Conservation (phyloP, 2,113 vertebrate species). For the Tragulus kanchil region DNA sequence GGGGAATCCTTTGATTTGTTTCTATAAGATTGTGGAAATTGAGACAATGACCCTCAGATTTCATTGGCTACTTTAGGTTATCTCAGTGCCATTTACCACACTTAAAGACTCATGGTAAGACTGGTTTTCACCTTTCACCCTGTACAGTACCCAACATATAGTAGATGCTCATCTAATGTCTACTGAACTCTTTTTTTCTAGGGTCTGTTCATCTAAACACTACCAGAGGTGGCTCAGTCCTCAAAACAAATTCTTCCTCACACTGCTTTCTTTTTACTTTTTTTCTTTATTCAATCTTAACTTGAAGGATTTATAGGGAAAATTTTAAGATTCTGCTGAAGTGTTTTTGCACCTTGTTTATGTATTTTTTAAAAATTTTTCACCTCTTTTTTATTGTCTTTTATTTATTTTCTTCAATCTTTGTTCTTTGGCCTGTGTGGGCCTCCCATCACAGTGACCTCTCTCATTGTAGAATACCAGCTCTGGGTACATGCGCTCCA, state of each 20-base stretch:
- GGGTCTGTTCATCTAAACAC: background rate
- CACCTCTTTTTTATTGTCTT: no score
- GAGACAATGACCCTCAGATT: background rate
- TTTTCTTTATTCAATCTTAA: background rate
- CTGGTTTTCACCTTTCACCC: background rate
- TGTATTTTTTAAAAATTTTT: background rate
- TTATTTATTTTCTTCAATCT: no score
- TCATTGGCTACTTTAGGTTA: background rate
- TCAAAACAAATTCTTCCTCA: background rate
- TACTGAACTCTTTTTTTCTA: background rate
- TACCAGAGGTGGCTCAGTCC: background rate
- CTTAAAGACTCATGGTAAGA: background rate
- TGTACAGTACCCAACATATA: background rate
- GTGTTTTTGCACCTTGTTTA: background rate
- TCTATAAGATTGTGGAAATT: background rate
- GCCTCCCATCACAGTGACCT: no score
- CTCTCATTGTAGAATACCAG: no score
- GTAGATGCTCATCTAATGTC: background rate
- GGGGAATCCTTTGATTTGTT: background rate
- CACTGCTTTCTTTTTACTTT: background rate
- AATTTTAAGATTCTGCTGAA: background rate
- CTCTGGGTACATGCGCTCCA: no score
- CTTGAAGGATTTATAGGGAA: background rate
- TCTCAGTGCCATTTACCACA: background rate
- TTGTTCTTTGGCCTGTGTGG: no score